Conservation (phyloP, 2,797 vertebrate species). For the Pipistrellus kuhlii region DNA sequence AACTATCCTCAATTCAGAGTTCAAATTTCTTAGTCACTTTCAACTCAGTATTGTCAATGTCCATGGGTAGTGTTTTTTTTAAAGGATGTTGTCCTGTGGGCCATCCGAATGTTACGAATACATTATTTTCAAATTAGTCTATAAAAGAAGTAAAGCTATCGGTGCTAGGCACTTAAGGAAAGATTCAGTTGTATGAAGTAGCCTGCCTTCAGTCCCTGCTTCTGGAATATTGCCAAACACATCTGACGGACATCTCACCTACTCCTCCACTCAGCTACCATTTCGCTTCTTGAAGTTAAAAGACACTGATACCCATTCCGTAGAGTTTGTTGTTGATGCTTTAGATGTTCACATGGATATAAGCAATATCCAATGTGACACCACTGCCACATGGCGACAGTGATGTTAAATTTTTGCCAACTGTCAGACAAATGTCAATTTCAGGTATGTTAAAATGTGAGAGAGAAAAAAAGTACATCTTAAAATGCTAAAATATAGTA, state of each 20-base stretch:
- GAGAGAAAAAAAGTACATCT: not conserved
- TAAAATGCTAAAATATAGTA: not conserved
- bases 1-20: not conserved
- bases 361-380: slow-evolving; percentile 1
- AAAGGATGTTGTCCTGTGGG: not conserved
- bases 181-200: not conserved
- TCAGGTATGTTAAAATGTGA: not conserved
- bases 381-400: not conserved
- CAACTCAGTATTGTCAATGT: slow-evolving; percentile 6
- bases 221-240: not conserved
- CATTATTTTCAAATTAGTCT: not conserved
- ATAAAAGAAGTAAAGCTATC: not conserved
- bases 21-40: slow-evolving; percentile 37
- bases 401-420: not conserved
- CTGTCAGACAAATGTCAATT: not conserved
- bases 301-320: not conserved
- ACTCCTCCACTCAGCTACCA: not conserved
- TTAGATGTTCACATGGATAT: not conserved
- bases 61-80: not conserved
- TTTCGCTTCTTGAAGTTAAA: not conserved
- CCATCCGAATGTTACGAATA: not conserved
- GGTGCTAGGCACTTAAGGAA: not conserved
- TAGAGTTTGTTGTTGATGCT: not conserved
- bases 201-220: not conserved
- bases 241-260: not conserved